Evolutionary conservation across 2,797 vertebrate genomes (phyloP), one percentile per base, ranked within the genome.

Genomic region (Holocentrus rufus): DNA sequence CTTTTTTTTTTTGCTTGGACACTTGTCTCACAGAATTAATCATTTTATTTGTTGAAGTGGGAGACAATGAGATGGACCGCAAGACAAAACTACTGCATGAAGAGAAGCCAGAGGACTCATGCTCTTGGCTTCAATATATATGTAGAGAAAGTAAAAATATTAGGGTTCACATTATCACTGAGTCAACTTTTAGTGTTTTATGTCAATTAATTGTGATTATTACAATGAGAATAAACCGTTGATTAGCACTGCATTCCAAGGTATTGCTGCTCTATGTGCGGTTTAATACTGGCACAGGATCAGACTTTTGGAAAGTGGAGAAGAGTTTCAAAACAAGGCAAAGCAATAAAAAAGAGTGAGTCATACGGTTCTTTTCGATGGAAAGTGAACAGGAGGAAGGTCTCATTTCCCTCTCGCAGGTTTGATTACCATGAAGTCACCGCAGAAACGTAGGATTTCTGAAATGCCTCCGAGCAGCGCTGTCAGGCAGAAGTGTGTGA

Each of bases 391-490:
- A 63, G 76, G 85, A 78, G 69, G 84, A 39, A 15, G 31, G 4
- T 18, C 31, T n/a, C n/a, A n/a, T 90, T 90, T 88, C 76, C 85
- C 76, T 71, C 3, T 3, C 69, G 73, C 66, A 66, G 70, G 82
- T 86, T 85, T 91, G 90, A 90, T 90, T 89, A 89, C 85, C 68
- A 77, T 91, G 84, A 91, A 86, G 87, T 90, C 88, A 89, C 77
- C 20, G 1, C 44, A 7, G 78, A n/a, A 87, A 65, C 80, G 87
- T 80, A 91, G 90, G 90, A 92, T 94, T 91, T 89, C 88, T 92
- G 91, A 94, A 94, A 94, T 94, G 94, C 92, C 93, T 76, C 90
- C 39, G 67, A 89, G 92, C 90, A 84, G 66, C 80, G 83, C 91
- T 90, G 93, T 90, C 86, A 88, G 84, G 82, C 77, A 65, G 22